phyloP scores from a whole-genome alignment of 1,140 invertebrate species.

The Cydia splendana region DNA sequence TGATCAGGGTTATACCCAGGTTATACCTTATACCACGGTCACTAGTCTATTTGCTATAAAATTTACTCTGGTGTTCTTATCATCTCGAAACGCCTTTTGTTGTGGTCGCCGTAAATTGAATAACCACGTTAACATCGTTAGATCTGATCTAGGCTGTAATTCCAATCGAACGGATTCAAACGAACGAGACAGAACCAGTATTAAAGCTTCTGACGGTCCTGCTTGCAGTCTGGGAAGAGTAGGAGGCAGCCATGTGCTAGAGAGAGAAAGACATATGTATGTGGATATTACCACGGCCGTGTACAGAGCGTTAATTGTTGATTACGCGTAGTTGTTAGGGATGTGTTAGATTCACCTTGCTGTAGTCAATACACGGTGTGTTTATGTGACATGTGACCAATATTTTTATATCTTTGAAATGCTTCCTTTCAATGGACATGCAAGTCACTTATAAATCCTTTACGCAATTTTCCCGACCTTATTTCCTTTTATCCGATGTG shows the following conservation, averaged over 20 bases:
- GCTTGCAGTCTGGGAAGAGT: too few relatives aligned
- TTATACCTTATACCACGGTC: too few relatives aligned
- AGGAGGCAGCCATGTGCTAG: too few relatives aligned
- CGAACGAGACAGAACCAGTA: too few relatives aligned
- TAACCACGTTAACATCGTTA: not conserved
- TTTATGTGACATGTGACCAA: not conserved
- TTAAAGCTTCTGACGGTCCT: too few relatives aligned
- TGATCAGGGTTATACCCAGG: not conserved
- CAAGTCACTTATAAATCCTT: not conserved
- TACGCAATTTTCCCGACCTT: too few relatives aligned
- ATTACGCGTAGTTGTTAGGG: too few relatives aligned
- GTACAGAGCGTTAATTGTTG: too few relatives aligned
- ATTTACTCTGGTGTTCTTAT: not conserved
- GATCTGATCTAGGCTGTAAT: not conserved
- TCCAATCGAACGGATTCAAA: not conserved
- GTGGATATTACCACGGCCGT: too few relatives aligned
- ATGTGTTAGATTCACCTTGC: too few relatives aligned
- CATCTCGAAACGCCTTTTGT: constrained; percentile 4
- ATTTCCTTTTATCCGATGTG: not conserved
- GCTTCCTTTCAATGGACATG: not conserved
- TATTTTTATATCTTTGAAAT: not conserved
- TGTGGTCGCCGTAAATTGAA: constrained; percentile 5
- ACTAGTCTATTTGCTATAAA: not conserved
- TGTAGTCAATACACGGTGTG: too few relatives aligned
- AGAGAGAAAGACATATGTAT: too few relatives aligned